Base-by-base conservation (phyloP, 2,888 invertebrate species). In the Synergus laeviventris region DNA sequence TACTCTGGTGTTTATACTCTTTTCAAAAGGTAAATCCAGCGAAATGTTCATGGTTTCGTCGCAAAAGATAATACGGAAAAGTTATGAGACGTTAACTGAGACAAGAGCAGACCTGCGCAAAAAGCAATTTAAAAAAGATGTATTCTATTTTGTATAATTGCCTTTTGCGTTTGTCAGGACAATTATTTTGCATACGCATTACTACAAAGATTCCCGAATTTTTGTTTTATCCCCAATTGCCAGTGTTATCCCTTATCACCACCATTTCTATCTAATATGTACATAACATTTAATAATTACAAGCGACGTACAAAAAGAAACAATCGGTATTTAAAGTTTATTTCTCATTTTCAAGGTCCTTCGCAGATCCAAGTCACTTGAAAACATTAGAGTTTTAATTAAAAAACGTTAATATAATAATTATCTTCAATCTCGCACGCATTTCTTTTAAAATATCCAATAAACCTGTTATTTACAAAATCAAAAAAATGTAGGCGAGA, bases 211-310 rank as follows among this genome's bases (percentile, higher is more conserved):
- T 76, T 73, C 76, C 80, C 78, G 78, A 78, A 79, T 83, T 80
- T 31, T 73, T 60, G 76, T 74, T 76, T 76, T 70, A 74, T 73
- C 61, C 74, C 77, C 66, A 38, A 74, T 81, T 74, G 80, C 78
- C 80, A 75, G 80, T 83, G 82, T 74, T 74, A 83, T 81, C 78
- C 54, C 70, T 78, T 80, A 79, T 82, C 76, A 78, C 82, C 78
- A 85, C 78, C 80, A 81, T 77, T 81, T 81, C 83, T 84, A 84
- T 81, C 82, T 85, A 84, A 81, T 86, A 87, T 86, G 81, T 87
- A 87, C 87, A 87, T 83, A 82, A 82, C 85, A 82, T 82, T 85
- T 73, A 78, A 82, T 83, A 83, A 83, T 86, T 84, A 86, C 79
- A 83, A 85, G 84, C 82, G 76, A 81, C 81, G 83, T 83, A 85